A percentile compares a stretch with the other conserved stretches of the same genome.
These are phyloP conservation scores for Lepidocyrtoides sp. DNA, from an alignment of 2,888 invertebrate genomes.

Conservation along the genomic window DNA sequence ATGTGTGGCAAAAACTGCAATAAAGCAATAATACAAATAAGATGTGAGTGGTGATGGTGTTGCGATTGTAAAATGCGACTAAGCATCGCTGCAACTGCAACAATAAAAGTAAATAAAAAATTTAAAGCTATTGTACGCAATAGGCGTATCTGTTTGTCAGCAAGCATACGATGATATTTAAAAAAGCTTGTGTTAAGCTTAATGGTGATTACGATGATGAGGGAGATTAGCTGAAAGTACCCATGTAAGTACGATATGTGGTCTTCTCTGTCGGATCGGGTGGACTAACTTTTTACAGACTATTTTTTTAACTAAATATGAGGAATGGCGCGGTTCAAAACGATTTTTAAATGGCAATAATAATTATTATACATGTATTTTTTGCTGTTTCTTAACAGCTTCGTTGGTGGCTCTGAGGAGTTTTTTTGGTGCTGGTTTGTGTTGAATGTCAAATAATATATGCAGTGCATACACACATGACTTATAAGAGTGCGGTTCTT, in stretches of 20 bases:
- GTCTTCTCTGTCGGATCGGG: no score
- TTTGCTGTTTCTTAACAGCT: background rate
- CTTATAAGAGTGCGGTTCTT: no score
- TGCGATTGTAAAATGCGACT: no score
- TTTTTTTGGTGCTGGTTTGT: no score
- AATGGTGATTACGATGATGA: slow-evolving; percentile 58
- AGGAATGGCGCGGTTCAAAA: no score
- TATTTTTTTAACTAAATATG: background rate
- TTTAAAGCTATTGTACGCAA: slow-evolving; percentile 1
- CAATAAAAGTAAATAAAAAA: no score
- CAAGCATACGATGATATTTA: background rate
- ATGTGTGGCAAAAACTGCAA: slow-evolving; percentile 21
- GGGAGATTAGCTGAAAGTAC: slow-evolving; percentile 35
- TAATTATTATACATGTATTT: background rate
- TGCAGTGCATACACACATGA: no score
- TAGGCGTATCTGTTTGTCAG: background rate
- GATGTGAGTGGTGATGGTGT: no score
- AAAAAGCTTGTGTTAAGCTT: slow-evolving; percentile 41
- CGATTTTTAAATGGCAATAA: slow-evolving; percentile 11
- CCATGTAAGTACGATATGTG: no score
- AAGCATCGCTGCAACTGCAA: background rate
- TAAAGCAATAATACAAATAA: slow-evolving; percentile 26
- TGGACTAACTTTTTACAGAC: no score
- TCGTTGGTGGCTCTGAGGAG: slow-evolving; percentile 70
- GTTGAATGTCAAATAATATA: no score